These are phyloP conservation scores for Perodicticus potto DNA, from an alignment of 2,797 vertebrate species.

Conservation along the genomic window DNA sequence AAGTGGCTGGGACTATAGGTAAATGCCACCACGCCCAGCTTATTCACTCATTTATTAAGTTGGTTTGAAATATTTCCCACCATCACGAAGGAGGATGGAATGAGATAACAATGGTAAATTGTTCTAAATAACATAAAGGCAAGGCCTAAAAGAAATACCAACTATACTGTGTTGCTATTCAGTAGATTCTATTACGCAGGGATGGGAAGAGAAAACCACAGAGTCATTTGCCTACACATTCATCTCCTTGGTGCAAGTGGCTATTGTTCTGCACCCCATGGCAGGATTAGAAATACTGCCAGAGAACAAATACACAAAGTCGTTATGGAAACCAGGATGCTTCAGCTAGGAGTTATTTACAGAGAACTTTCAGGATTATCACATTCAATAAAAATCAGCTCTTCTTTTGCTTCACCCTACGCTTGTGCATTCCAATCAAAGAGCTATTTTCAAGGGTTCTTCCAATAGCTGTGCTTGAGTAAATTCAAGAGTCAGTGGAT, in stretches of 20 bases:
- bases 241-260: constrained; percentile 58
- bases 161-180: neutral
- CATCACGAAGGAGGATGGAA: constrained; percentile 18
- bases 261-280: constrained; percentile 3
- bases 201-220: constrained; percentile 3
- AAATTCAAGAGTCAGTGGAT: neutral
- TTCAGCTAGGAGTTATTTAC: constrained; percentile 65
- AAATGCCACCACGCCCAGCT: neutral
- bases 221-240: constrained; percentile 50
- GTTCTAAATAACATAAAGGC: constrained; percentile 30
- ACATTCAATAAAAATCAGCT: constrained; percentile 51
- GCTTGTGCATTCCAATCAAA: neutral
- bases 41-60: neutral
- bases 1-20: too few species aligned
- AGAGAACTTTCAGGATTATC: constrained; percentile 66
- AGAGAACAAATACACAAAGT: constrained; percentile 73
- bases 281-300: constrained; percentile 55
- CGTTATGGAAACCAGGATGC: constrained; percentile 80
- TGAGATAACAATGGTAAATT: constrained; percentile 28
- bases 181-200: neutral
- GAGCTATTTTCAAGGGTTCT: neutral
- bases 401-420: neutral
- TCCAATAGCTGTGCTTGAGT: neutral
- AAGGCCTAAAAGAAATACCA: constrained; percentile 13
- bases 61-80: constrained; percentile 24